Base-by-base conservation (phyloP, 2,797 vertebrate genomes). In the Phoebastria nigripes region DNA sequence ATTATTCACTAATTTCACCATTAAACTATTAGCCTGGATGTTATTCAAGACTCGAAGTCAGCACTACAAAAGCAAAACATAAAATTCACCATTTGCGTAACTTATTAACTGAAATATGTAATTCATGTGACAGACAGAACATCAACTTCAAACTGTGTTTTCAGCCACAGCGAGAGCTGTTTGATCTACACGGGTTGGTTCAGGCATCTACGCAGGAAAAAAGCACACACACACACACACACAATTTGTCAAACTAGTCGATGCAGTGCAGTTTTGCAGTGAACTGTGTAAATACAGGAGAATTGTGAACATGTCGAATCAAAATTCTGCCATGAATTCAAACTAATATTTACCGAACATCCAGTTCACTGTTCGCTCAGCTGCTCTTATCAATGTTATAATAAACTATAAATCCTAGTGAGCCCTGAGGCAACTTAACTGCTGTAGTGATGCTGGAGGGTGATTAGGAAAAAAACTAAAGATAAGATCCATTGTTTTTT, bases 401-500 rank as follows among this genome's bases (percentile, higher is more conserved):
- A 96, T 94, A 97, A 94, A 95, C 90, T 91, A 96, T 93, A 97
- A 96, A 96, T 96, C 97, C 94, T 96, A 95, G 96, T 39, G 42
- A 96, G 96, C 96, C 92, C 93, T 35, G 84, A 94, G 93, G 95
- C 95, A 95, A 96, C 91, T 84, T 94, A 89, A 84, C 93, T 96
- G 94, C 95, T 94, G 92, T 93, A 90, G 96, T 94, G 94, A 97
- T 97, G 94, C 93, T 96, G 82, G 72, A 95, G 92, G 95, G 94
- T 96, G 96, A 97, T 96, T 97, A 96, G 93, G 91, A 44, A 94
- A 89, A 88, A 96, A 65, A 46, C 56, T 90, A 67, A 93, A 96
- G 97, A 97, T 97, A 97, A 96, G 87, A 97, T 96, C 94, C 96
- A 97, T 96, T 97, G 95, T 96, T 97, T 97, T 97, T 96, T 96